These are phyloP conservation scores for Austrolebias charrua DNA, from an alignment of 2,797 vertebrate genomes.

Conservation along the genomic window DNA sequence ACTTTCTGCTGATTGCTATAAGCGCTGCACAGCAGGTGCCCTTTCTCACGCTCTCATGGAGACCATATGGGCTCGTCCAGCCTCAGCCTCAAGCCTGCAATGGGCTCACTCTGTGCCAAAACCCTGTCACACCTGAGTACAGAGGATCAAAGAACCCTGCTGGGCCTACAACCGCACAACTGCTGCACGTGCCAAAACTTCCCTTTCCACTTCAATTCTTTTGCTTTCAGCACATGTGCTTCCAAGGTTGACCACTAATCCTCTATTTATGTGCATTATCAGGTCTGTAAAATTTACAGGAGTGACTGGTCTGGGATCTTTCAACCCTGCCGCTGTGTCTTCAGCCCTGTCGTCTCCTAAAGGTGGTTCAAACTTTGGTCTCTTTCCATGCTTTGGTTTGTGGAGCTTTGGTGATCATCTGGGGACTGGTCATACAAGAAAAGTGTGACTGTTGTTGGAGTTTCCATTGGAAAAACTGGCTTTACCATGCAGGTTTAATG, in stretches of 20 bases:
- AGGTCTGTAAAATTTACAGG: constrained; percentile 40
- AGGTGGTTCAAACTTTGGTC: constrained; percentile 35
- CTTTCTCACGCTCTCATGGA: constrained; percentile 84
- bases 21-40: constrained; percentile 76
- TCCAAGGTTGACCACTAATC: constrained; percentile 77
- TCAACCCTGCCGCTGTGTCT: constrained; percentile 53
- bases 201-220: constrained; percentile 63
- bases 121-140: constrained; percentile 84
- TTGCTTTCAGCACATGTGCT: constrained; percentile 73
- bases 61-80: constrained; percentile 83
- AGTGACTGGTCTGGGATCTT: constrained; percentile 67
- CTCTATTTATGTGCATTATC: constrained; percentile 71
- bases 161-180: constrained; percentile 71
- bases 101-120: constrained; percentile 72
- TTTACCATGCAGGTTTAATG: constrained; percentile 71
- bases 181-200: constrained; percentile 74
- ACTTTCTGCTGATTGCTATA: constrained; percentile 13
- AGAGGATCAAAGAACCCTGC: constrained; percentile 76
- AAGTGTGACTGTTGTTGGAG: constrained; percentile 76
- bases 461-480: constrained; percentile 82
- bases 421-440: constrained; percentile 70
- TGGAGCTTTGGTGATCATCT: constrained; percentile 49
- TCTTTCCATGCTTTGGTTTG: constrained; percentile 8
- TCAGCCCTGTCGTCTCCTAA: constrained; percentile 30
- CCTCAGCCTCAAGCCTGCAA: constrained; percentile 77